These are phyloP conservation scores for Rotaria magnacalcarata DNA, from an alignment of 2,888 invertebrate genomes.

Conservation along the genomic window DNA sequence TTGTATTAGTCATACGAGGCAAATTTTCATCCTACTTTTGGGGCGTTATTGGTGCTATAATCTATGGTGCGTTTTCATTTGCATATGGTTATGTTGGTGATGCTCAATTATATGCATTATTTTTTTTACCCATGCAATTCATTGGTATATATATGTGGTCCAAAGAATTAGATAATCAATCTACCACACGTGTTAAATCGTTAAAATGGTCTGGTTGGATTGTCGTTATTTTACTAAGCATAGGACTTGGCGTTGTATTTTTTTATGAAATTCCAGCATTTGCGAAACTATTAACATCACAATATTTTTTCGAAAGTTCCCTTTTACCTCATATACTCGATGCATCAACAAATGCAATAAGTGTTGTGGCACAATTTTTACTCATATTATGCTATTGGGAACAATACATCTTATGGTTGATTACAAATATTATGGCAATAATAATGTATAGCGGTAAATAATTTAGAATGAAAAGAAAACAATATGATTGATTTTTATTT, in stretches of 20 bases:
- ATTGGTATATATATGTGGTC: slow-evolving; percentile 9
- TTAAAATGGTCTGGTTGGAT: background rate
- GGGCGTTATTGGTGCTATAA: background rate
- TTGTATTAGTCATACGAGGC: slow-evolving; percentile 7
- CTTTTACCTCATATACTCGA: background rate
- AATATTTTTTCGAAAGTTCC: background rate
- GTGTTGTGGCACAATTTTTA: slow-evolving; percentile 26
- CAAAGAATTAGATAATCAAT: background rate
- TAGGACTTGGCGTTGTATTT: background rate
- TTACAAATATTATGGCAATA: background rate
- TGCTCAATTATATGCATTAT: background rate
- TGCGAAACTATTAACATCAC: slow-evolving; percentile 9
- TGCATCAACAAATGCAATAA: slow-evolving; percentile 1
- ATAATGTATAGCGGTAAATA: slow-evolving; percentile 32
- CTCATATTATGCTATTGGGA: slow-evolving; percentile 35
- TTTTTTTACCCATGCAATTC: slow-evolving; percentile 29
- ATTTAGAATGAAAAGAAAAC: background rate
- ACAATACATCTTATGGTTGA: background rate
- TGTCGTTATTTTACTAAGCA: background rate
- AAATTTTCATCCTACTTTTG: slow-evolving; percentile 7
- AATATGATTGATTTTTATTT: background rate
- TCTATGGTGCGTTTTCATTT: background rate
- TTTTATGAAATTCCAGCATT: slow-evolving; percentile 36
- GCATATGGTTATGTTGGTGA: slow-evolving; percentile 32
- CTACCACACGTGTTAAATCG: background rate